Base-by-base conservation (phyloP, 2,797 vertebrate genomes). In the Lepus oiostolus region DNA sequence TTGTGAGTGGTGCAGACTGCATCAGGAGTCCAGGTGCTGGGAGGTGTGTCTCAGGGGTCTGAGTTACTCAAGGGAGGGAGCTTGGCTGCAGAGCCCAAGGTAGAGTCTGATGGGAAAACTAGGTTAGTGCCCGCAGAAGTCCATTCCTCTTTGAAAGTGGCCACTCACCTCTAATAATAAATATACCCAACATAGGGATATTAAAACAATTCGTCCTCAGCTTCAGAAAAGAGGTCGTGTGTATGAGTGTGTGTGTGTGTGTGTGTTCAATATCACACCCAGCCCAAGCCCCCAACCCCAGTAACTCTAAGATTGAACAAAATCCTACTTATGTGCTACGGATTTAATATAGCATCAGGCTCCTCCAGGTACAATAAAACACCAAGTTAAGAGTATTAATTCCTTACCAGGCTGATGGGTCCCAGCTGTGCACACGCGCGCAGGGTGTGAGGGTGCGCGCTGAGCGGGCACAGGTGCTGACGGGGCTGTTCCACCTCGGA, bases 161-260 rank as follows among this genome's bases (percentile, higher is more conserved):
- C 83, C 2, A 1, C 97, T 97, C 67, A 54, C 97, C 98, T 98
- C 98, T 97, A 98, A 98, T 98, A 98, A 98, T 98, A 98, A 99
- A 98, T 98, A 98, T 98, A 98, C 97, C 98, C 97, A 98, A 98
- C 98, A 98, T 98, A 94, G 97, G 97, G 98, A 98, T 99, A 99
- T 99, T 99, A 99, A 99, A 99, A 98, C 98, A 98, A 98, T 98
- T 98, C 89, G 96, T 99, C 98, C 98, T 98, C 98, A 85, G 98
- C 98, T 98, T 97, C 95, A 97, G 80, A 97, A 85, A 97, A 97
- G 98, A 98, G 97, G 96, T 65, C 28, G 1, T 16, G 17, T 35
- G 38, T 32, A 30, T 68, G 81, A n/a, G 50, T 76, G 80, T 17
- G 17, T 8, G 47, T 47, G 88, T 22, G 62, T 7, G 11, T 52